Base-by-base conservation (phyloP, 2,888 invertebrate genomes). In the Axea sp. region DNA sequence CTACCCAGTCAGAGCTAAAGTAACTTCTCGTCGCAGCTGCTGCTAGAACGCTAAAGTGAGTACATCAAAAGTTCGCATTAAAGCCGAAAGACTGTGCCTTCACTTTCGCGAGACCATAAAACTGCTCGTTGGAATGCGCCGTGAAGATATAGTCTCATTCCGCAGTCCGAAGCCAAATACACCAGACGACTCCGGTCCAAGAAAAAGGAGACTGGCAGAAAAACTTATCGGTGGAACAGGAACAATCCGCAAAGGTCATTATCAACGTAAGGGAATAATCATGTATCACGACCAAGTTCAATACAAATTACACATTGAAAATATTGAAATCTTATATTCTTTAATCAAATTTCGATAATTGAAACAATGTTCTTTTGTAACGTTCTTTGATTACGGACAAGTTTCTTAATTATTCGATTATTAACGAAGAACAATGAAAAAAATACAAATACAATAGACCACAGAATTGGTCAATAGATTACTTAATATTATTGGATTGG, bases 61-160 rank as follows among this genome's bases (percentile, higher is more conserved):
- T 82, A 79, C 81, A 81, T 82, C 79, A 81, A 83, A 82, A 83
- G 80, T 83, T 82, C 72, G 76, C 77, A 78, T 79, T 78, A 78
- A 76, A 51, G 76, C 80, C 77, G 77, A 79, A 77, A 81, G 77
- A 79, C 73, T 71, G 73, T 59, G 73, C 74, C 79, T 79, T 78
- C 77, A 77, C 77, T 80, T 81, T 76, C 76, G 77, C 75, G 72
- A 78, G 77, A 75, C 78, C 77, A 77, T 83, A 81, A 83, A 83
- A 81, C 76, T 78, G 77, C 67, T 65, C 72, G 67, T 73, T 65
- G 77, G 79, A 81, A 79, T 78, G 79, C 79, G 47, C 75, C 67
- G 74, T 60, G 71, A 77, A 77, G 78, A 81, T n/a, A n/a, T 79
- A 74, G 73, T 78, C 73, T 73, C 55, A 41, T 60, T 49, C 45